Base-by-base conservation (phyloP, 2,797 vertebrate genomes). In the Anolis apletophallus region DNA sequence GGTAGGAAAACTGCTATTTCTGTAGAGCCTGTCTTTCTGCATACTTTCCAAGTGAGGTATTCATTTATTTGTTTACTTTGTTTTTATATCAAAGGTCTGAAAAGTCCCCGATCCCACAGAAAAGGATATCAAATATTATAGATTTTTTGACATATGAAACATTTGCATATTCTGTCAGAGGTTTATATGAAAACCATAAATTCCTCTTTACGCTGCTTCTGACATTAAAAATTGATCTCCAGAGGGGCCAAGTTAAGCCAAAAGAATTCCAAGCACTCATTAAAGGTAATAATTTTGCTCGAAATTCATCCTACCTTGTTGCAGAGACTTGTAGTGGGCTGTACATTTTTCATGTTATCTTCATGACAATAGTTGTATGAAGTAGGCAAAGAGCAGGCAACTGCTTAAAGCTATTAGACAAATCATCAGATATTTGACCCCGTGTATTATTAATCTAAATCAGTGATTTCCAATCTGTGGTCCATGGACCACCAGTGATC, bases 151-250 rank as follows among this genome's bases (percentile, higher is more conserved):
- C 97, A 0, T 97, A 93, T 6, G 96, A 98, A 93, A 96, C 95
- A 73, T 97, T 97, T 46, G 85, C 84, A 1, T 98, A 97, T 88
- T 97, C 97, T 3, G 96, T 97, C 90, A 95, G 97, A 93, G 96
- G 97, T 52, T 93, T 98, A 1, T 97, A 98, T 8, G 97, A 98
- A 94, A 96, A 96, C 85, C 96, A 98, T 94, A 97, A 97, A 93
- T 97, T 98, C 90, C 97, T 98, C 85, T 98, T 98, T 91, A 97
- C 94, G 0, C 95, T 98, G 9, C 94, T 98, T 61, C 90, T 98
- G 95, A 96, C 97, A 16, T 95, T 98, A 79, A 98, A 98, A 95
- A 97, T 97, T 52, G 97, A 98, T 89, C 89, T 98, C 78, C 97
- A 98, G 92, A 97, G 94, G 75, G 95, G 94, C 10, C 95, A 94